phyloP scores from a whole-genome alignment of 2,888 invertebrate genomes.

The Polydrusus tereticollis region DNA sequence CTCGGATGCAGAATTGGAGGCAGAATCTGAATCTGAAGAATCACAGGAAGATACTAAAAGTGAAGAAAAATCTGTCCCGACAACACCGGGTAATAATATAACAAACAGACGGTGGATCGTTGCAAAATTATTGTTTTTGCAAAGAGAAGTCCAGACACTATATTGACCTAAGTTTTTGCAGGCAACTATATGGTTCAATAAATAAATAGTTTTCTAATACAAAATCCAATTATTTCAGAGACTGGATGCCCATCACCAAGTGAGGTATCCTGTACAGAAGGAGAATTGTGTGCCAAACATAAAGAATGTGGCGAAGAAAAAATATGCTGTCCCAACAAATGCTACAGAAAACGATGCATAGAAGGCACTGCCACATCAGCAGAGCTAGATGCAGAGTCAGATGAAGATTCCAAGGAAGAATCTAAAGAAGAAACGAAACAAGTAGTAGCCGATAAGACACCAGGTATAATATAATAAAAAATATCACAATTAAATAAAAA shows the following conservation, averaged over 20 bases:
- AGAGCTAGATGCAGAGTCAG: slow-evolving; percentile 45
- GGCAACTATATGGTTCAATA: too few species aligned
- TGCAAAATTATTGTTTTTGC: too few species aligned
- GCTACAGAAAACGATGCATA: slow-evolving; percentile 46
- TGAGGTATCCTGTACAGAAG: slow-evolving; percentile 45
- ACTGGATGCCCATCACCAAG: slow-evolving; percentile 44
- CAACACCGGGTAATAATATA: slow-evolving; percentile 16
- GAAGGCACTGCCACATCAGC: slow-evolving; percentile 44
- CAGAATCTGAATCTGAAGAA: slow-evolving; percentile 47
- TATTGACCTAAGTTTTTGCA: too few species aligned
- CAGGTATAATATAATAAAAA: slow-evolving; percentile 10
- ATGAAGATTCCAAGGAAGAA: slow-evolving; percentile 38
- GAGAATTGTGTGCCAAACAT: slow-evolving; percentile 45
- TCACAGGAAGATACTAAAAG: slow-evolving; percentile 51
- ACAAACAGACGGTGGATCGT: neutral
- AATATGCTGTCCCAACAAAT: slow-evolving; percentile 50
- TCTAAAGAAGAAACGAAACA: slow-evolving; percentile 1
- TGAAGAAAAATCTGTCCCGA: slow-evolving; percentile 32
- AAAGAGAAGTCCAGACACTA: too few species aligned
- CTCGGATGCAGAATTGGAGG: slow-evolving; percentile 44
- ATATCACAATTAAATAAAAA: neutral
- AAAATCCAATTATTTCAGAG: slow-evolving; percentile 19
- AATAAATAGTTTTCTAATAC: neutral
- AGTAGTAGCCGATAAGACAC: neutral
- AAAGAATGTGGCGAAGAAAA: slow-evolving; percentile 41